phyloP scores from a whole-genome alignment of 1,140 invertebrate genomes.

The Dufourea novaeangliae region DNA sequence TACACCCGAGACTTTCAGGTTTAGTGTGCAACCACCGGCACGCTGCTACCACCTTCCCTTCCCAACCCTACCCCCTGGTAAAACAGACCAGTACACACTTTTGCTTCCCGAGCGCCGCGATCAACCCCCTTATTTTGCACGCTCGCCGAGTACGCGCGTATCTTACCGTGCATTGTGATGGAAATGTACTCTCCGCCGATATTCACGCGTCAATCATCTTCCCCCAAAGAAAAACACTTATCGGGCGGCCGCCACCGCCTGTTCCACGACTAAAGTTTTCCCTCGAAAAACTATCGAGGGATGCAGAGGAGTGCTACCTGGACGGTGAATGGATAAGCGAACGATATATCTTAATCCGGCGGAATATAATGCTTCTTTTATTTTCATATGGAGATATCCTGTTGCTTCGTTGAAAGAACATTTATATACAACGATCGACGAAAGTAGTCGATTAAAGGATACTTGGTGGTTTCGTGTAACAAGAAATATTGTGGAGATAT shows the following conservation, averaged over 20 bases:
- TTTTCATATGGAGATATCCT: no score
- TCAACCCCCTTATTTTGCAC: conserved; percentile 18
- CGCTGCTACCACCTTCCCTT: neutral
- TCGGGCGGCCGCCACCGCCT: conserved; percentile 34
- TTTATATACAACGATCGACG: no score
- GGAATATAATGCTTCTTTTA: no score
- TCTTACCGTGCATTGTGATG: conserved; percentile 68
- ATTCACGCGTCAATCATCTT: conserved; percentile 71
- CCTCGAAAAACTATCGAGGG: conserved; percentile 1
- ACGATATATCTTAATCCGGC: conserved; percentile 31
- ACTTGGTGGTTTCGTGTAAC: no score
- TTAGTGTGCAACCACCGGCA: conserved; percentile 25
- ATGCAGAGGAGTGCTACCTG: neutral
- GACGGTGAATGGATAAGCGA: conserved; percentile 14
- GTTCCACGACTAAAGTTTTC: neutral
- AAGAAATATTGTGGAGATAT: no score
- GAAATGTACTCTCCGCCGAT: conserved; percentile 62
- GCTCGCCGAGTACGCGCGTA: conserved; percentile 21
- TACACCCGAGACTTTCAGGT: conserved; percentile 27
- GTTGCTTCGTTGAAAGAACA: no score
- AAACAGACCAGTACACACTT: conserved; percentile 18
- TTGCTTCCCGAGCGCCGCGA: conserved; percentile 7
- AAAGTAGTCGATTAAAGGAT: no score
- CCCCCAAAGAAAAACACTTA: conserved; percentile 68
- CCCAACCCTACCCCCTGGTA: neutral